A percentile compares a stretch with the other conserved stretches of the same genome.
These are phyloP conservation scores for Drosophila tropicalis DNA, from an alignment of 1,140 invertebrate genomes.

Conservation along the genomic window DNA sequence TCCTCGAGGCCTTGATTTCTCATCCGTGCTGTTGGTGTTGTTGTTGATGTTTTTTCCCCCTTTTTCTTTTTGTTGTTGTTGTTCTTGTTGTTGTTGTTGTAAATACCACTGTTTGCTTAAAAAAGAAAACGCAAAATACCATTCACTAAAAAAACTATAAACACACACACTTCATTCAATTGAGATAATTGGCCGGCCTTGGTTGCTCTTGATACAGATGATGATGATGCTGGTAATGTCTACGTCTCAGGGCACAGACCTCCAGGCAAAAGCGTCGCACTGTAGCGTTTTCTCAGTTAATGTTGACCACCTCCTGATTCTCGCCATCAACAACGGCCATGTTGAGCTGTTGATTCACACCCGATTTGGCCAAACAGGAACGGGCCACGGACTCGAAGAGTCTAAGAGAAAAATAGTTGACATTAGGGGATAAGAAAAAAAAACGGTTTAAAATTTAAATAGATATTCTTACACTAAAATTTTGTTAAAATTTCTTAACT, in stretches of 20 bases:
- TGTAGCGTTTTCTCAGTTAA: slow-evolving; percentile 68
- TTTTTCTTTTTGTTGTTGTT: slow-evolving; percentile 13
- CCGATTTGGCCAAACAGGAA: slow-evolving; percentile 94
- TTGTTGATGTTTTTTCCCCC: slow-evolving; percentile 8
- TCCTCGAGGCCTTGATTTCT: not conserved
- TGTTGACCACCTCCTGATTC: slow-evolving; percentile 72
- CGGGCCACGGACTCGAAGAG: slow-evolving; percentile 97
- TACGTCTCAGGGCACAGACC: slow-evolving; percentile 48
- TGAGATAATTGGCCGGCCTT: slow-evolving; percentile 1
- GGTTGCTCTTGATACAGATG: slow-evolving; percentile 27
- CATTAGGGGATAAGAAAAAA: not conserved
- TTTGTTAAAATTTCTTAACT: too few species aligned
- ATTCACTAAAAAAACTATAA: slow-evolving; percentile 67
- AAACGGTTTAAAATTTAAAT: not conserved
- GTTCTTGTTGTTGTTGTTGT: slow-evolving; percentile 10
- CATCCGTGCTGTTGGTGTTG: not conserved
- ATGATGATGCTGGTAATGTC: slow-evolving; percentile 31
- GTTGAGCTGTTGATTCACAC: slow-evolving; percentile 74
- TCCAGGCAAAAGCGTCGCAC: slow-evolving; percentile 55
- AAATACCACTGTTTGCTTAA: slow-evolving; percentile 69
- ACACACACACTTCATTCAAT: slow-evolving; percentile 12
- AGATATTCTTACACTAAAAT: too few species aligned
- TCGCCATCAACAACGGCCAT: slow-evolving; percentile 74
- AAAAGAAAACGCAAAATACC: slow-evolving; percentile 42
- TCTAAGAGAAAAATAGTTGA: slow-evolving; percentile 83